Evolutionary conservation across 2,888 invertebrate genomes (phyloP), one percentile per base, ranked within the genome.

Genomic region (Acronicta alni): DNA sequence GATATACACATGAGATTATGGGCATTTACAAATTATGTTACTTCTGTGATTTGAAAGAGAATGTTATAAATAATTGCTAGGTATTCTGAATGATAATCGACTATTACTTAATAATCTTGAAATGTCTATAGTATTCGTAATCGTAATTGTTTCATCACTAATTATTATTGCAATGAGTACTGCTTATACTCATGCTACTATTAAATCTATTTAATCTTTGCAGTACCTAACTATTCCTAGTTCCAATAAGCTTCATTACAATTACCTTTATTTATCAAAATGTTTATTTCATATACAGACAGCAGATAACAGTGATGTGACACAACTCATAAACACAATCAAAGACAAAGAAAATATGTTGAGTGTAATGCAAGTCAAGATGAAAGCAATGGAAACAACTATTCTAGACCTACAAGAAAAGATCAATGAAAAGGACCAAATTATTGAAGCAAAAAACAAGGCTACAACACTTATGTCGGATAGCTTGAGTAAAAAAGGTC

Each of bases 391-490:
- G 85, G 97, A 98, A 88, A 95, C 96, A 9, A 95, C 95, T 63
- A 95, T 98, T 46, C 88, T 98, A 68, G 98, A 98, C 86, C 93
- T 97, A 48, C 97, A 98, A 89, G 98, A 98, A 85, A 96, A 96
- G 88, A 93, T 98, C 4, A 96, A 96, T 81, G 97, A 98, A 89
- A 97, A 98, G 86, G 97, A 97, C 89, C 96, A 97, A 80, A 97
- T 98, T 49, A 97, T 98, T 80, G 96, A 97, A 87, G 96, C 97
- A 6, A 95, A 97, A 85, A 97, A 97, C 77, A 96, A 96, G 90
- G 97, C 98, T 26, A 95, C 96, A 42, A 96, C 96, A 16, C 91
- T 97, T 43, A 96, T 97, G 95, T 96, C 97, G 7, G 97, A 97
- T 75, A 96, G 96, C 87, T 91, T 97, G 58, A 95, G 95, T 82